A percentile compares a stretch with the other conserved stretches of the same genome.
phyloP scores from a whole-genome alignment of 2,113 vertebrate genomes.

The Gobius niger region DNA sequence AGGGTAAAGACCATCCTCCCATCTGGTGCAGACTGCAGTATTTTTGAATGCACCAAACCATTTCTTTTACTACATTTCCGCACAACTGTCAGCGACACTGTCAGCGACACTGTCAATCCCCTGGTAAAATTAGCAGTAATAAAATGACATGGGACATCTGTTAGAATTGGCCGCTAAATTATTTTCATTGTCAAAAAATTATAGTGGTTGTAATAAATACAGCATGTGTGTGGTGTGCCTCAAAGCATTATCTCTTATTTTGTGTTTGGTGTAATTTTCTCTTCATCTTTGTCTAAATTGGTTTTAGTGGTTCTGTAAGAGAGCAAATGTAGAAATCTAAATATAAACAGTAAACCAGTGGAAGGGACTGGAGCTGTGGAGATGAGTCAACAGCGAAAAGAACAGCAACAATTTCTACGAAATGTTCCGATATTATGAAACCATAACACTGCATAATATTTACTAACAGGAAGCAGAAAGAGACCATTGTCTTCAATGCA shows the following conservation, averaged over 20 bases:
- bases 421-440: constrained; percentile 6
- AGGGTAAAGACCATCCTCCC: constrained; percentile 62
- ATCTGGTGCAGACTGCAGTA: constrained; percentile 45
- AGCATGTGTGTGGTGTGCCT: background rate
- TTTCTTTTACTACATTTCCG: constrained; percentile 21
- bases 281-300: background rate
- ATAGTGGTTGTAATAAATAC: background rate
- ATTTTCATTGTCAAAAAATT: background rate
- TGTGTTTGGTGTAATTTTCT: background rate
- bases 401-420: background rate
- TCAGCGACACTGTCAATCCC: background rate
- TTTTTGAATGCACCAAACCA: constrained; percentile 39
- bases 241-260: background rate
- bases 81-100: constrained; percentile 8
- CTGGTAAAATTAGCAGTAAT: background rate
- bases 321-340: background rate
- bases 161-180: background rate
- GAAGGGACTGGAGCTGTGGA: background rate
- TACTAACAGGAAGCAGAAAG: background rate
- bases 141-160: background rate
- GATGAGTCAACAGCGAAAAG: constrained; percentile 5
- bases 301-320: background rate
- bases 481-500: background rate
- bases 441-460: background rate
- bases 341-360: constrained; percentile 4